A percentile compares a stretch with the other conserved stretches of the same genome.
phyloP scores from a whole-genome alignment of 30 jellyfish, hydroid and myxozoan species.

The Haliclystus octoradiatus region DNA sequence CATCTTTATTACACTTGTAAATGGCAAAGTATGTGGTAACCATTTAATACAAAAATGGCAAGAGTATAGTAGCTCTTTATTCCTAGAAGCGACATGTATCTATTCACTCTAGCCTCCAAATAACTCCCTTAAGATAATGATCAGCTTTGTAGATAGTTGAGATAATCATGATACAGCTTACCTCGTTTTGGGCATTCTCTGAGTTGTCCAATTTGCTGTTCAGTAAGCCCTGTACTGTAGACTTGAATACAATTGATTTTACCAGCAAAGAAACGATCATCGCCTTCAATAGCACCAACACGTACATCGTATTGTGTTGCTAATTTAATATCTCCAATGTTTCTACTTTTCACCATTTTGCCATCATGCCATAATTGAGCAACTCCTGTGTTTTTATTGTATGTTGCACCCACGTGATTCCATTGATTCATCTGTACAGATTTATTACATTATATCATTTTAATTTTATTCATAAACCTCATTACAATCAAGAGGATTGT shows the following conservation, averaged over 20 bases:
- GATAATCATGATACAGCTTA: too few relatives aligned
- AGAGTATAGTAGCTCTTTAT: too few relatives aligned
- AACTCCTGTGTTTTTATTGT: conserved; percentile 88
- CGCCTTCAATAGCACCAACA: conserved; percentile 95
- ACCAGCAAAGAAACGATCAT: conserved; percentile 82
- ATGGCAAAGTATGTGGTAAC: too few relatives aligned
- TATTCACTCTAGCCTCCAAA: too few relatives aligned
- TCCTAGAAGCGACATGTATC: too few relatives aligned
- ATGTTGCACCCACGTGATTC: conserved; percentile 98
- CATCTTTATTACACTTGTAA: too few relatives aligned
- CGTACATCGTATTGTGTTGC: conserved; percentile 72
- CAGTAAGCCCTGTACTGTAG: conserved; percentile 66
- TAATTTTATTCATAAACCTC: too few relatives aligned
- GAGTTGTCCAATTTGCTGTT: conserved; percentile 82
- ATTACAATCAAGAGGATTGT: too few relatives aligned
- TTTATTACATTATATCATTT: too few relatives aligned
- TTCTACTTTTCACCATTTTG: conserved; percentile 93
- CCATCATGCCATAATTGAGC: conserved; percentile 99
- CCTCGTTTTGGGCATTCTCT: conserved; percentile 82
- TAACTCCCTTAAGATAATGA: too few relatives aligned
- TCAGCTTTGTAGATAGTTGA: too few relatives aligned
- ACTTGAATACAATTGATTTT: conserved; percentile 83
- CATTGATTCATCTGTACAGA: conserved; percentile 55
- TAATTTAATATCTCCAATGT: conserved; percentile 84
- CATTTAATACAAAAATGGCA: too few relatives aligned